These are phyloP conservation scores for Ellobius talpinus DNA, from an alignment of 2,113 vertebrate genomes.

Conservation along the genomic window DNA sequence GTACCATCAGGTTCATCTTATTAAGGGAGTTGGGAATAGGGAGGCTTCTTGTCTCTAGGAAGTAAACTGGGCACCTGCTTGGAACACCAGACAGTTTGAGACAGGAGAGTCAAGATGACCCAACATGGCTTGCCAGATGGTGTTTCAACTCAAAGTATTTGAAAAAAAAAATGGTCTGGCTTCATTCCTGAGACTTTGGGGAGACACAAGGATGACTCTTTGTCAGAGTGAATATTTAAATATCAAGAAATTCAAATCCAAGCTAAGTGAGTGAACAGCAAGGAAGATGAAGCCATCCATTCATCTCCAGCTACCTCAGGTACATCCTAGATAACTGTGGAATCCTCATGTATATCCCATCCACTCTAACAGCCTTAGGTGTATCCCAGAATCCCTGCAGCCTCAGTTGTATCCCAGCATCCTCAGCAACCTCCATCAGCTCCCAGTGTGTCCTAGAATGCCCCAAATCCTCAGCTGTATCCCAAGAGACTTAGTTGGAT, in stretches of 20 bases:
- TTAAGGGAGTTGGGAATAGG: neutral
- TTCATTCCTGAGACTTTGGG: neutral
- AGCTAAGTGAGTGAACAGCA: neutral
- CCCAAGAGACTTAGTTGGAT: neutral
- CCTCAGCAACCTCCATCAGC: neutral
- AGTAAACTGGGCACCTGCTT: neutral
- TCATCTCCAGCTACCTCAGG: neutral
- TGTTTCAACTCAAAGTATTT: neutral
- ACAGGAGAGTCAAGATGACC: neutral
- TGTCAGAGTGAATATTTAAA: neutral
- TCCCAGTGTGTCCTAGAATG: neutral
- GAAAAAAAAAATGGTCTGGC: neutral
- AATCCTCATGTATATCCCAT: neutral
- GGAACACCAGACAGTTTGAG: neutral
- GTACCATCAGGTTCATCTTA: neutral
- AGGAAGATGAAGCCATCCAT: neutral
- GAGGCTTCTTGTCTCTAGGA: neutral
- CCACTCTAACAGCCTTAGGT: neutral
- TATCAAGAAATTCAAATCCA: neutral
- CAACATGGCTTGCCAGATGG: neutral
- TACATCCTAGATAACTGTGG: neutral
- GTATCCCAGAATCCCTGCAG: neutral
- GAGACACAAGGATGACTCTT: neutral
- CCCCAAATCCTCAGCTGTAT: neutral
- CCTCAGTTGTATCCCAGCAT: neutral